A percentile compares a stretch with the other conserved stretches of the same genome.
These are phyloP conservation scores for Tolypeutes matacus DNA, from an alignment of 2,797 vertebrate species.

Conservation along the genomic window DNA sequence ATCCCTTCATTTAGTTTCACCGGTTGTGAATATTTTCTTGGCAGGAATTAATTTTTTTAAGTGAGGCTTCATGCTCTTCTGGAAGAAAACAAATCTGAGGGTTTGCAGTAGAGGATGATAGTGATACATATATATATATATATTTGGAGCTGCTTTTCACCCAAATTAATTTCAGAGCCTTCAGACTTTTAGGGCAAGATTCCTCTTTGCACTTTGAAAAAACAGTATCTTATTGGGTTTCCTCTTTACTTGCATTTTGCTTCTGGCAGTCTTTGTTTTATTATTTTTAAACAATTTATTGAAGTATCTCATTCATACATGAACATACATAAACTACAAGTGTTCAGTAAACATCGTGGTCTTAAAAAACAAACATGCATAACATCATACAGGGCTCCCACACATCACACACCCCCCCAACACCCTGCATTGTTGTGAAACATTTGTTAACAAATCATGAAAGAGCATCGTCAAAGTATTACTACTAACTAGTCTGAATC, in stretches of 20 bases:
- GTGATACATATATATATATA: no score
- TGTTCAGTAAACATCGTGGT: no score
- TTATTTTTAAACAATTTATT: neutral
- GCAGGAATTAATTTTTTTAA: neutral
- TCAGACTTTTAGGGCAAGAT: fast-evolving
- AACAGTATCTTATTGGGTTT: neutral
- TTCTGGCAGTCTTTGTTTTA: neutral
- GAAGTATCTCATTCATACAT: no score
- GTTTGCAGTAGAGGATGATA: neutral
- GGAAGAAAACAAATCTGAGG: neutral
- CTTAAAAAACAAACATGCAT: no score
- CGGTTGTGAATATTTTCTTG: neutral
- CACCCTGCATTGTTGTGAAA: no score
- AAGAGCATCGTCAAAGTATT: no score
- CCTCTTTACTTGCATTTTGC: neutral
- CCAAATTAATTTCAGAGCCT: neutral
- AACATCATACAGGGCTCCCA: no score
- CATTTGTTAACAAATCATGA: no score
- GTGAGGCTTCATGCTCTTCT: neutral
- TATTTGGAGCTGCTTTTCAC: neutral
- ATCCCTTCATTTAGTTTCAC: neutral
- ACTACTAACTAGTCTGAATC: no score
- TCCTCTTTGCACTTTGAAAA: neutral
- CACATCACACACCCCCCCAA: no score
- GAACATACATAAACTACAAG: no score